Evolutionary conservation across 2,888 invertebrate species (phyloP).

Genomic region (Yponomeuta evonymella): DNA sequence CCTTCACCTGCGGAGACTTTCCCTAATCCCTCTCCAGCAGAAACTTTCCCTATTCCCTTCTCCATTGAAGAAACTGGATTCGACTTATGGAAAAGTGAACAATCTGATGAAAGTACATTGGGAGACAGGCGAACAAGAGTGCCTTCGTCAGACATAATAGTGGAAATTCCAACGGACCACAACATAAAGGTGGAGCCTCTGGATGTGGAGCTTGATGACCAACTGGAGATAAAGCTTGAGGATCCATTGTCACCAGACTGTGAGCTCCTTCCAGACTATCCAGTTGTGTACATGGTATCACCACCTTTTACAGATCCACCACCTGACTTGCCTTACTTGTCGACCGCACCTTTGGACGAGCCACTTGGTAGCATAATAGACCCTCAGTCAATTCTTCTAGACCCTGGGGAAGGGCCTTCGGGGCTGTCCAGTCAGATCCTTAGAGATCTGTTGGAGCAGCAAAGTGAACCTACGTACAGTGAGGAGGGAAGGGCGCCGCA

Average conservation of each 20-base stretch:
- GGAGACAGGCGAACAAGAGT: conserved; percentile 49
- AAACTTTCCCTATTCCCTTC: conserved; percentile 38
- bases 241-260: conserved; percentile 46
- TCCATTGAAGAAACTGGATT: conserved; percentile 46
- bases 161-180: conserved; percentile 49
- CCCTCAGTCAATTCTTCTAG: conserved; percentile 50
- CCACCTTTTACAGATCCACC: conserved; percentile 32
- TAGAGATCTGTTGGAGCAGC: conserved; percentile 44
- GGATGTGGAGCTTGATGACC: conserved; percentile 24
- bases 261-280: conserved; percentile 47
- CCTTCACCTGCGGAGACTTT: conserved; percentile 37
- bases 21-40: conserved; percentile 43
- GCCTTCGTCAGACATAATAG: conserved; percentile 60
- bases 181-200: conserved; percentile 41
- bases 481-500: conserved; percentile 53
- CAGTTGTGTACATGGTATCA: conserved; percentile 52
- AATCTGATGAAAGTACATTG: conserved; percentile 44
- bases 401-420: conserved; percentile 66
- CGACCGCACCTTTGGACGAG: conserved; percentile 42
- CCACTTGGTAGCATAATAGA: conserved; percentile 50
- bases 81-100: conserved; percentile 49
- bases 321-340: conserved; percentile 38
- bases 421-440: conserved; percentile 59
- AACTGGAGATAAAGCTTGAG: conserved; percentile 18
- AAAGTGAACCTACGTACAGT: conserved; percentile 39